phyloP scores from a whole-genome alignment of 2,888 invertebrate genomes.

The Euplagia quadripunctaria region DNA sequence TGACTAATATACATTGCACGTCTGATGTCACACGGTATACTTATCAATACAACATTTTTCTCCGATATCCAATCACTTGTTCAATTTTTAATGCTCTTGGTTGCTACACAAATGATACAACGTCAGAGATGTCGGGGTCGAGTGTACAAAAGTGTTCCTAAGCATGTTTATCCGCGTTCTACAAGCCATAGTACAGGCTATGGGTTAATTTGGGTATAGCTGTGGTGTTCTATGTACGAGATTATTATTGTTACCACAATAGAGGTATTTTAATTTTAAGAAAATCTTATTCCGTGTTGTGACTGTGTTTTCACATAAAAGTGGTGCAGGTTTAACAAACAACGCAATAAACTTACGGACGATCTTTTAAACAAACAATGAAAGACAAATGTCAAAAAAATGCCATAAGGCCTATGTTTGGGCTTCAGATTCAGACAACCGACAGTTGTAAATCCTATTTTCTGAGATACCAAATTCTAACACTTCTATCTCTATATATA shows the following conservation, averaged over 20 bases:
- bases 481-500: no score
- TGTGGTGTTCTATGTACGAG: not conserved
- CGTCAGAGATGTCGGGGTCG: not conserved
- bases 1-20: slow-evolving; percentile 63
- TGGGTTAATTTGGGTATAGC: not conserved
- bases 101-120: not conserved
- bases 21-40: slow-evolving; percentile 21
- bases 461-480: no score
- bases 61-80: not conserved
- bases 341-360: not conserved
- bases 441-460: no score
- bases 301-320: not conserved
- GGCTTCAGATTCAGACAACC: no score
- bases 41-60: not conserved
- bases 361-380: no score
- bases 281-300: not conserved
- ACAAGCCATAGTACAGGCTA: not conserved
- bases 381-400: no score
- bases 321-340: not conserved
- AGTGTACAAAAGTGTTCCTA: not conserved
- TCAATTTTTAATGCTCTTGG: not conserved
- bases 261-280: not conserved
- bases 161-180: not conserved
- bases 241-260: not conserved
- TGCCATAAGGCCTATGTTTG: no score